Conservation (phyloP, 1,140 invertebrate genomes). For the Rhizoglyphus robini region DNA sequence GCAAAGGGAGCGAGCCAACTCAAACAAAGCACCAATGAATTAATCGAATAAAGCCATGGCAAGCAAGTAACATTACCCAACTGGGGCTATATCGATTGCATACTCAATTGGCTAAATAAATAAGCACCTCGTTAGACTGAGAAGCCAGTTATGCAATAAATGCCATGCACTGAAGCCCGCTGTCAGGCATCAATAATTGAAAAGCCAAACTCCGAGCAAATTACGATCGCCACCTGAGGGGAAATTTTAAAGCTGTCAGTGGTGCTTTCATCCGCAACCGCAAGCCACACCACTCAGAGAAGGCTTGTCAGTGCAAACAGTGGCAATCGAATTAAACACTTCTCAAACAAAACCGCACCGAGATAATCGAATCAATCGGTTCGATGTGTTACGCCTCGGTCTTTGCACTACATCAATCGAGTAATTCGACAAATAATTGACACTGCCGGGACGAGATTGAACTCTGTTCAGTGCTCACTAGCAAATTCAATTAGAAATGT, state of each 20-base stretch:
- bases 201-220: no score
- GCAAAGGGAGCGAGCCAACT: no score
- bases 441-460: not conserved
- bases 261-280: not conserved
- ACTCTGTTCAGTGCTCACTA: not conserved
- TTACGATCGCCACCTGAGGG: no score
- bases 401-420: not conserved
- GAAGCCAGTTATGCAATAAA: no score
- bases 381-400: not conserved
- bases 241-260: slow-evolving; percentile 8
- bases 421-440: slow-evolving; percentile 6
- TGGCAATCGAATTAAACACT: slow-evolving; percentile 2
- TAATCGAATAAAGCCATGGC: no score
- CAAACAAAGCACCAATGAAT: no score
- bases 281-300: not conserved
- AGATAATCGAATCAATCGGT: not conserved
- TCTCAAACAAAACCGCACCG: not conserved
- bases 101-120: no score
- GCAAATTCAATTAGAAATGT: slow-evolving; percentile 3
- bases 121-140: no score
- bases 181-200: no score
- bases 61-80: no score
- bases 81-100: no score
- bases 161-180: no score
- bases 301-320: not conserved